Percentiles rank a stretch among this genome's conserved stretches.
phyloP scores from a whole-genome alignment of 2,888 invertebrate genomes.

The Gasteruption jaculator region DNA sequence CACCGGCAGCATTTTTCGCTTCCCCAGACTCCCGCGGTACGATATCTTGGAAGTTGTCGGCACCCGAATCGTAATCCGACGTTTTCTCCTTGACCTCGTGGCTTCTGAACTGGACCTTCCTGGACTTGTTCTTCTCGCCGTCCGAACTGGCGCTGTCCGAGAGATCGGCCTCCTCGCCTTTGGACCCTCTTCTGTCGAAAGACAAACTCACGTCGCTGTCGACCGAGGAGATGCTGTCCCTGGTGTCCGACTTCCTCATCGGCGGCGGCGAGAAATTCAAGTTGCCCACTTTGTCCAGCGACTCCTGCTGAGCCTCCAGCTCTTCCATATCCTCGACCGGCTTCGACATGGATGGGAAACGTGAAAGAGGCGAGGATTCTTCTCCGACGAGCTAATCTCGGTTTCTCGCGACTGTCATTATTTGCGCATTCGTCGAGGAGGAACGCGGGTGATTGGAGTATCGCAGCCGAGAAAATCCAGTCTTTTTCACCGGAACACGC shows the following conservation, averaged over 20 bases:
- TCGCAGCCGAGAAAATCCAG: too few species aligned
- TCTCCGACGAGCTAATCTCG: too few species aligned
- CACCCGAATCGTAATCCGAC: constrained; percentile 33
- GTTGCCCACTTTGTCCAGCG: constrained; percentile 43
- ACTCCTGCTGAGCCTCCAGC: constrained; percentile 42
- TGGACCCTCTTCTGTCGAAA: constrained; percentile 53
- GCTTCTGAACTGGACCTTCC: neutral
- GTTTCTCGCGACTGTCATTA: too few species aligned
- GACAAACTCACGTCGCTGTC: constrained; percentile 60
- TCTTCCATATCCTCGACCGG: too few species aligned
- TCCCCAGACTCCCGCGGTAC: constrained; percentile 13
- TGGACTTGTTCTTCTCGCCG: constrained; percentile 53
- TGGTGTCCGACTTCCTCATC: constrained; percentile 56
- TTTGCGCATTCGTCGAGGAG: too few species aligned
- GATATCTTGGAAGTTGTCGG: constrained; percentile 32
- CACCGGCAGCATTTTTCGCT: neutral
- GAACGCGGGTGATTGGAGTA: too few species aligned
- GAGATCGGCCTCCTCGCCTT: constrained; percentile 64
- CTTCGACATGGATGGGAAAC: too few species aligned
- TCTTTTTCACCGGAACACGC: too few species aligned
- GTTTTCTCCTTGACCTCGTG: constrained; percentile 24
- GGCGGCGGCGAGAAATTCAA: constrained; percentile 48
- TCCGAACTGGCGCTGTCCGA: constrained; percentile 70
- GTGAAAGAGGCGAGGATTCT: too few species aligned
- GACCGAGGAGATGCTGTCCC: constrained; percentile 61